phyloP scores from a whole-genome alignment of 2,797 vertebrate genomes.

The Hemibagrus guttatus region DNA sequence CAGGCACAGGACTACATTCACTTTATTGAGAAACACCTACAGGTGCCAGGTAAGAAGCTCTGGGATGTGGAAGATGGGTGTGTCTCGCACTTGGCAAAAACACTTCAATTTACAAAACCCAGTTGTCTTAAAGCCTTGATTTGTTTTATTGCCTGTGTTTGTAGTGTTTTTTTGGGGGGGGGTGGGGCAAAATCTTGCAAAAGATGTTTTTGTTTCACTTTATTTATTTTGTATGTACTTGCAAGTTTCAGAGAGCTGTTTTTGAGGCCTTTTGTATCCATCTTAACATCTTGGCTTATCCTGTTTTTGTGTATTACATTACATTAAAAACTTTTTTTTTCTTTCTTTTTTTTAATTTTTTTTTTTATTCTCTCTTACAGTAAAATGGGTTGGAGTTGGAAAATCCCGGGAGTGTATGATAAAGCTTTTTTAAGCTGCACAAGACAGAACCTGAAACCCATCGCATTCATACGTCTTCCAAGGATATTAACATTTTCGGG shows the following conservation, averaged over 20 bases:
- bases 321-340: background rate
- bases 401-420: conserved; percentile 84
- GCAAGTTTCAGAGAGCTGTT: background rate
- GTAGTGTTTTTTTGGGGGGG: no score
- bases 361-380: conserved; percentile 63
- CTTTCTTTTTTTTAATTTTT: background rate
- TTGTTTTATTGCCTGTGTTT: no score
- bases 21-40: conserved; percentile 80
- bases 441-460: background rate
- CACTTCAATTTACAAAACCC: background rate
- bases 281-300: background rate
- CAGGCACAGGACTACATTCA: conserved; percentile 76
- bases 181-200: no score
- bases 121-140: background rate
- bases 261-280: background rate
- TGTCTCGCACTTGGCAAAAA: background rate
- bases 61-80: background rate
- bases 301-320: background rate
- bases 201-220: background rate
- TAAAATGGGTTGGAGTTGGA: conserved; percentile 85
- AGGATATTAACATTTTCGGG: conserved; percentile 26
- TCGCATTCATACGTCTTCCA: conserved; percentile 34
- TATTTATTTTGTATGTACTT: background rate
- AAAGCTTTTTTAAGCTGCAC: conserved; percentile 75
- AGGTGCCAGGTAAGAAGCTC: conserved; percentile 74